Evolutionary conservation across 2,888 invertebrate genomes (phyloP).

Genomic region (Pristionchus entomophagus): DNA sequence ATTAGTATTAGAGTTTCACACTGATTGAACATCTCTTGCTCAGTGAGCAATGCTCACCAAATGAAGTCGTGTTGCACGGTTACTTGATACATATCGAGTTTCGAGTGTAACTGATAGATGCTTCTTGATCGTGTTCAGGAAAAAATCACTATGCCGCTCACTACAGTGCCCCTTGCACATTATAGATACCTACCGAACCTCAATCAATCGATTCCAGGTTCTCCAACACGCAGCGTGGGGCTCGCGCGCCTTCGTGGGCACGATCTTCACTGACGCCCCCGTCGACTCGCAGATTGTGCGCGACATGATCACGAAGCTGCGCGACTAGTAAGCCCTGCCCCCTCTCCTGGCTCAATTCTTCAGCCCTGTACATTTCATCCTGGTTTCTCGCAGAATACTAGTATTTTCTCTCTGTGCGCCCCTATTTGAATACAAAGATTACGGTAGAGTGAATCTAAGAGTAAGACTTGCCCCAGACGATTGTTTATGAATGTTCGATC

Average conservation of each 20-base stretch:
- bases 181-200: neutral
- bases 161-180: no score
- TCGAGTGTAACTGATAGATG: no score
- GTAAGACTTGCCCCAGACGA: slow-evolving; percentile 12
- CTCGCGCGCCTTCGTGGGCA: slow-evolving; percentile 68
- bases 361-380: neutral
- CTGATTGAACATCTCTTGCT: no score
- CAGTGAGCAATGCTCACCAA: no score
- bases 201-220: slow-evolving; percentile 53
- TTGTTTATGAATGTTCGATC: neutral
- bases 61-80: no score
- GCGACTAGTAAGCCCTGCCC: slow-evolving; percentile 34
- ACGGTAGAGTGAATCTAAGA: slow-evolving; percentile 33
- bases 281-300: slow-evolving; percentile 60
- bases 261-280: slow-evolving; percentile 70
- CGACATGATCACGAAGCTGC: slow-evolving; percentile 60
- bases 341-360: neutral
- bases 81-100: no score
- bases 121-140: no score
- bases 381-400: neutral
- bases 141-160: no score
- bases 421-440: slow-evolving; percentile 19
- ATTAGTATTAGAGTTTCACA: no score
- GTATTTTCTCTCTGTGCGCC: slow-evolving; percentile 15
- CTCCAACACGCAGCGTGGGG: slow-evolving; percentile 69